These are phyloP conservation scores for Autographa gamma DNA, from an alignment of 2,888 invertebrate genomes.

Conservation along the genomic window DNA sequence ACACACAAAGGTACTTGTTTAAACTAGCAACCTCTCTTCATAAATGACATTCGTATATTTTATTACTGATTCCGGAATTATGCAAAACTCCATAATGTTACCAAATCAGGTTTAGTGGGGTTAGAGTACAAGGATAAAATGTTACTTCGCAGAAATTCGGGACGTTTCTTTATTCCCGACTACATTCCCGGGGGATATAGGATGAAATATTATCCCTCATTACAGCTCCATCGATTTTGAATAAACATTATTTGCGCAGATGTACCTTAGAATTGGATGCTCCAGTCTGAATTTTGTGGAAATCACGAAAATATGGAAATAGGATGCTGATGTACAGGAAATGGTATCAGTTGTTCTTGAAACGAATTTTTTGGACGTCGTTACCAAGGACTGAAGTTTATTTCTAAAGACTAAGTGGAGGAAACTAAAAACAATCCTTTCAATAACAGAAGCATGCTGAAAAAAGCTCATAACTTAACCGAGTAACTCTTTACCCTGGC, in stretches of 20 bases:
- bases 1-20: background rate
- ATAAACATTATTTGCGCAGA: slow-evolving; percentile 15
- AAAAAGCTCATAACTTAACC: background rate
- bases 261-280: background rate
- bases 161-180: slow-evolving; percentile 43
- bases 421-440: background rate
- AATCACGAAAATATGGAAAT: background rate
- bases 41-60: slow-evolving; percentile 11
- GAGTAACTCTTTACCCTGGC: background rate
- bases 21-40: background rate
- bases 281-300: background rate
- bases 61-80: slow-evolving; percentile 40
- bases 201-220: slow-evolving; percentile 38
- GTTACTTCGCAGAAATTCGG: slow-evolving; percentile 30
- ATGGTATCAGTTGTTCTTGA: background rate
- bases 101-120: slow-evolving; percentile 35
- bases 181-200: slow-evolving; percentile 27
- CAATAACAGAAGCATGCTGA: background rate
- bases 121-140: slow-evolving; percentile 36
- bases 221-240: slow-evolving; percentile 28
- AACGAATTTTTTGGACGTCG: background rate
- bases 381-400: background rate
- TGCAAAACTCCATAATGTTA: slow-evolving; percentile 40
- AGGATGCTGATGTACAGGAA: background rate
- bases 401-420: background rate